A percentile compares a stretch with the other conserved stretches of the same genome.
phyloP scores from a whole-genome alignment of 2,888 invertebrate species.

The Stenurella melanura region DNA sequence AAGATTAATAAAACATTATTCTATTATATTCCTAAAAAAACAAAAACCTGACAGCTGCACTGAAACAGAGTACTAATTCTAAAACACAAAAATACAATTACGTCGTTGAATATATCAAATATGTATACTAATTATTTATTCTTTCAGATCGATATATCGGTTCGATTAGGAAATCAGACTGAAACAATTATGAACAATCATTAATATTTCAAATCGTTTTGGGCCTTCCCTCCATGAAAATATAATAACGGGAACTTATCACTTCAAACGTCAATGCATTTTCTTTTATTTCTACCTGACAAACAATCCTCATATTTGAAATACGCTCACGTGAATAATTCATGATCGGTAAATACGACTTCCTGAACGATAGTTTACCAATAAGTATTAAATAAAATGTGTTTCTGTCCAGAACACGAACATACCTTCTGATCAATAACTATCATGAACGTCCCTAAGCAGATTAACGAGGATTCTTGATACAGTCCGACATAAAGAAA shows the following conservation, averaged over 20 bases:
- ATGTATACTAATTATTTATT: too few species aligned
- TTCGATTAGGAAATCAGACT: too few species aligned
- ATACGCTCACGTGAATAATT: slow-evolving; percentile 16
- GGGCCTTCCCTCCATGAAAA: not conserved
- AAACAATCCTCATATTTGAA: slow-evolving; percentile 28
- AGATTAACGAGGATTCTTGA: not conserved
- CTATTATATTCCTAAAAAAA: too few species aligned
- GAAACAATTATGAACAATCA: too few species aligned
- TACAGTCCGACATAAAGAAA: not conserved
- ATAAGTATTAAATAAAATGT: slow-evolving; percentile 31
- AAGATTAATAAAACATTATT: too few species aligned
- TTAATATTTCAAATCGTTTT: too few species aligned
- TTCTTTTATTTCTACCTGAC: slow-evolving; percentile 12
- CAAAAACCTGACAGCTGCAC: too few species aligned
- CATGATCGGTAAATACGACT: slow-evolving; percentile 23
- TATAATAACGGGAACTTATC: not conserved
- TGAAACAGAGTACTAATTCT: too few species aligned
- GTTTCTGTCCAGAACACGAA: not conserved
- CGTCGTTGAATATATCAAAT: too few species aligned
- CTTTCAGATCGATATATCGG: too few species aligned
- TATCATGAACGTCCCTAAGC: slow-evolving; percentile 3
- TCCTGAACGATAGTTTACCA: slow-evolving; percentile 8
- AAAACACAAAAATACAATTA: too few species aligned
- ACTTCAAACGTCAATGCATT: not conserved
- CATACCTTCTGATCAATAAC: slow-evolving; percentile 28